These are phyloP conservation scores for Drosophila meridiana DNA, from an alignment of 2,888 invertebrate species.

Conservation along the genomic window DNA sequence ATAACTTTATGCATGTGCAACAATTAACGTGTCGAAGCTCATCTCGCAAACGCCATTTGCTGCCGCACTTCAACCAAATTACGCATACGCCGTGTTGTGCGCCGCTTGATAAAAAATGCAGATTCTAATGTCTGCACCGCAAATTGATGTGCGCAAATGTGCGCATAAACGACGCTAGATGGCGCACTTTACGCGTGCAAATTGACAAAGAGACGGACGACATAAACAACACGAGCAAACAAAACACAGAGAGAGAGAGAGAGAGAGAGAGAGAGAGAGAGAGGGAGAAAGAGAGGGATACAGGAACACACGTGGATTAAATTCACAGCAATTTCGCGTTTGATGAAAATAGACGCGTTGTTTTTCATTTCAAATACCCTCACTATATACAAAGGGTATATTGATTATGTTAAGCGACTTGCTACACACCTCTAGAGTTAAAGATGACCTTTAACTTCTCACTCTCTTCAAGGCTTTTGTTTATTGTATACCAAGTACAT, in stretches of 20 bases:
- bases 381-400: neutral
- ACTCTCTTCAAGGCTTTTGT: no score
- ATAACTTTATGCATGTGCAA: constrained; percentile 41
- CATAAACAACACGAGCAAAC: constrained; percentile 38
- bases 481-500: no score
- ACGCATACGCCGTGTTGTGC: constrained; percentile 57
- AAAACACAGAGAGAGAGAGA: neutral
- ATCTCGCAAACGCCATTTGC: constrained; percentile 32
- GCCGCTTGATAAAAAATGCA: constrained; percentile 71
- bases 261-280: constrained; percentile 10
- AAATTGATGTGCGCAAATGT: constrained; percentile 78
- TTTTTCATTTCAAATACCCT: constrained; percentile 19
- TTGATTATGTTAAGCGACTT: no score
- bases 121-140: constrained; percentile 77
- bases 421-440: no score
- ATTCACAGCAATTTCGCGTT: constrained; percentile 70
- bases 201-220: constrained; percentile 57
- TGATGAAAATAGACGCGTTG: constrained; percentile 61
- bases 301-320: constrained; percentile 59
- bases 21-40: constrained; percentile 57
- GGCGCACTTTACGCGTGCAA: constrained; percentile 76
- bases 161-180: constrained; percentile 77
- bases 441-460: no score
- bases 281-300: neutral
- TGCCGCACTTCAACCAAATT: constrained; percentile 49